Base-by-base conservation (phyloP, 2,888 invertebrate genomes). In the Machimus atricapillus region DNA sequence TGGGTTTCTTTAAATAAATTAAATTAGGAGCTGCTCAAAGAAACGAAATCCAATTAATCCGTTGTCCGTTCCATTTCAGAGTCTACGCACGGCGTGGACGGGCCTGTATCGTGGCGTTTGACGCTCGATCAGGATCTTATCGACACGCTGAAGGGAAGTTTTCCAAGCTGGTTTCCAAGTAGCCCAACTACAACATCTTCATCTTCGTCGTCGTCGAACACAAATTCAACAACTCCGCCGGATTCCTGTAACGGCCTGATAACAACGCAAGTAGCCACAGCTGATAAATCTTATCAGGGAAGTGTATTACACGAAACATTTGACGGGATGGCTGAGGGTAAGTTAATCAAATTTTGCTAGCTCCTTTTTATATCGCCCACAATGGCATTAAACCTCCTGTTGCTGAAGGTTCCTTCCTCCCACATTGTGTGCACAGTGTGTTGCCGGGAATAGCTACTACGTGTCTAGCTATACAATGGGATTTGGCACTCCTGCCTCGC, bases 101-200 rank as follows among this genome's bases (percentile, higher is more conserved):
- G 94, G 93, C 95, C 95, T 93, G 95, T 95, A 92, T 97, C 96
- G 94, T 97, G 97, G 97, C 96, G 96, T 94, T 96, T 97, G 93
- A 97, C 97, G 93, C 95, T 97, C 94, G 97, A 97, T 94, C 96
- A 96, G 94, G 97, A 97, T 94, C 95, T 97, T 91, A 95, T 97
- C 93, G 97, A 97, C 93, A 97, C 97, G 92, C 96, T 98, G 92
- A 96, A 97, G 93, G 96, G 97, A 91, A 97, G 97, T 93, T 97
- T 97, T 94, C 97, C 97, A 90, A 97, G 96, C 95, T 98, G 97
- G 97, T 97, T 98, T 94, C 96, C 96, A 93, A 93, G 93, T 83
- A 92, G 83, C 87, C 86, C 87, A 86, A 74, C 58, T n/a, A 74
- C 73, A 87, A 86, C 87, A 46, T 74, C 93, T 89, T 88, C 90